phyloP scores from a whole-genome alignment of 2,888 invertebrate genomes.

The Drosophila neonasuta region DNA sequence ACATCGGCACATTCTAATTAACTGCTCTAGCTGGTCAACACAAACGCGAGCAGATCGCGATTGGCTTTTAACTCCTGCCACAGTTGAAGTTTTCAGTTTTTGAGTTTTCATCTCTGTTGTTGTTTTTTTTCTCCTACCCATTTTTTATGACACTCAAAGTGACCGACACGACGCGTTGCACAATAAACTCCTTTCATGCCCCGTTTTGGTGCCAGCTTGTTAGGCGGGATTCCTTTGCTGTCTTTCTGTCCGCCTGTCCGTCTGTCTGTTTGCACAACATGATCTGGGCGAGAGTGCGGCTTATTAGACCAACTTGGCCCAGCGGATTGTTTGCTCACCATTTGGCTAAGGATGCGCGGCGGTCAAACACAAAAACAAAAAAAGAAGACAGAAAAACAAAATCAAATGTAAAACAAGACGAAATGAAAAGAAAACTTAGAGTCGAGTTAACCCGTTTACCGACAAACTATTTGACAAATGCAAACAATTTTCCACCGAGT shows the following conservation, averaged over 20 bases:
- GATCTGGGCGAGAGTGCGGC: slow-evolving; percentile 71
- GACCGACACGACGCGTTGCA: slow-evolving; percentile 70
- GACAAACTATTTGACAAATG: slow-evolving; percentile 76
- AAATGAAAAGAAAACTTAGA: background rate
- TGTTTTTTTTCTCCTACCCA: slow-evolving; percentile 19
- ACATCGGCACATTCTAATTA: slow-evolving; percentile 73
- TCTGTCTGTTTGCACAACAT: slow-evolving; percentile 73
- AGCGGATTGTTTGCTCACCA: slow-evolving; percentile 66
- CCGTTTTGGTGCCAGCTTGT: slow-evolving; percentile 61
- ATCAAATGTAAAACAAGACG: background rate
- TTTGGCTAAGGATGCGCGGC: slow-evolving; percentile 68
- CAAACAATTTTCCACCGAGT: slow-evolving; percentile 68
- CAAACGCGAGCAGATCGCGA: slow-evolving; percentile 70
- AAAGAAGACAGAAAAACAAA: slow-evolving; percentile 27
- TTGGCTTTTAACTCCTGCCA: slow-evolving; percentile 69
- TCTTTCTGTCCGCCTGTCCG: slow-evolving; percentile 33
- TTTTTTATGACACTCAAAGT: slow-evolving; percentile 77
- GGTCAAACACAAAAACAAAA: slow-evolving; percentile 56
- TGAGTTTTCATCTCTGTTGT: background rate
- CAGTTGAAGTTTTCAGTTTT: slow-evolving; percentile 9
- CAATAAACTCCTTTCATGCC: slow-evolving; percentile 77
- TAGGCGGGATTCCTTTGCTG: slow-evolving; percentile 65
- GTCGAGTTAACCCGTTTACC: slow-evolving; percentile 53
- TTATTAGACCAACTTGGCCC: slow-evolving; percentile 71
- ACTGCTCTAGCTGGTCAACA: slow-evolving; percentile 77